These are phyloP conservation scores for Lordiphosa mommai DNA, from an alignment of 1,140 invertebrate genomes.

Conservation along the genomic window DNA sequence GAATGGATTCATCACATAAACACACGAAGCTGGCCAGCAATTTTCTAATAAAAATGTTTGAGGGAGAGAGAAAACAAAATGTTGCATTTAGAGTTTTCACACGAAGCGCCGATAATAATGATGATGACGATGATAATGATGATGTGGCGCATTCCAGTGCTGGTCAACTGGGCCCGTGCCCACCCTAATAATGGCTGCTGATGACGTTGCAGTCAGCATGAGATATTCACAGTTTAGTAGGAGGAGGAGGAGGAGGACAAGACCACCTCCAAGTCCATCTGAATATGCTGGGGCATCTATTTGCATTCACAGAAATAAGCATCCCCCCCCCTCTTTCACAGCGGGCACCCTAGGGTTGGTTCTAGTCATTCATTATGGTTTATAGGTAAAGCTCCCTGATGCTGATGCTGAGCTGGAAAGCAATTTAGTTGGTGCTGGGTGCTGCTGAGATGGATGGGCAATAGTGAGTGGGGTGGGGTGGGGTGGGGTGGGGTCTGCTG, in stretches of 20 bases:
- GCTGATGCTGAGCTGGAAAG: slow-evolving; percentile 38
- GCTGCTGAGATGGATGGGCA: too few relatives aligned
- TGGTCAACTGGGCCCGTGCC: background rate
- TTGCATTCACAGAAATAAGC: slow-evolving; percentile 45
- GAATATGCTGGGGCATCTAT: slow-evolving; percentile 38
- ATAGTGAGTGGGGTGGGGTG: background rate
- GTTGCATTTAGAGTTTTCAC: slow-evolving; percentile 23
- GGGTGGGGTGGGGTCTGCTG: too few relatives aligned
- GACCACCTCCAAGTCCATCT: slow-evolving; percentile 17
- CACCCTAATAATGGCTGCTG: background rate
- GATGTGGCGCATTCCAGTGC: slow-evolving; percentile 11
- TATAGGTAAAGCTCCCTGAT: slow-evolving; percentile 41
- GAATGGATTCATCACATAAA: slow-evolving; percentile 1
- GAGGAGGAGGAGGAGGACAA: background rate
- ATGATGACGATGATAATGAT: slow-evolving; percentile 15
- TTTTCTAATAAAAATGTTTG: slow-evolving; percentile 1
- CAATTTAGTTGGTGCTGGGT: slow-evolving; percentile 48
- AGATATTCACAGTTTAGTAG: slow-evolving; percentile 20
- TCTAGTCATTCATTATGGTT: slow-evolving; percentile 68
- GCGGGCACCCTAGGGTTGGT: slow-evolving; percentile 3
- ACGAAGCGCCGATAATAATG: background rate
- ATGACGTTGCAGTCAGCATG: slow-evolving; percentile 34
- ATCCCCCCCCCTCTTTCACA: background rate
- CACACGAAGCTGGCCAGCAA: background rate
- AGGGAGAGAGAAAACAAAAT: slow-evolving; percentile 29